Evolutionary conservation across 2,888 invertebrate species (phyloP), one percentile per base, ranked within the genome.

Genomic region (Periphyllus acericola): DNA sequence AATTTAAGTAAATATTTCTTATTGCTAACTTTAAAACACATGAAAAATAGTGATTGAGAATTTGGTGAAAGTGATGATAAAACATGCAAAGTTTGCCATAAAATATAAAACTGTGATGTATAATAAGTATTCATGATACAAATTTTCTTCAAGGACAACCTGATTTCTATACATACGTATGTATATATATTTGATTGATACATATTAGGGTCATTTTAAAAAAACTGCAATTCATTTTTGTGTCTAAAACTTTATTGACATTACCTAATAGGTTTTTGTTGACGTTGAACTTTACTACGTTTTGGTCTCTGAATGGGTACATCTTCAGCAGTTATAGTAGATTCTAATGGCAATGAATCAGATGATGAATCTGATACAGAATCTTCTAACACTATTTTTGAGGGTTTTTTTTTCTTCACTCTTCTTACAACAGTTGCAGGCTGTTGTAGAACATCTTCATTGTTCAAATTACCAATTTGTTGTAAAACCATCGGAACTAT

Each of bases 231-330:
- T 74, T 5, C 4, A 3, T 9, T 74, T 25, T 74, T 34, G 1
- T 25, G 19, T 36, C 25, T 6, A 8, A n/a, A 40, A 19, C 17
- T 74, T 36, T 36, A 36, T 32, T 34, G 34, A 34, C 34, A 34
- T 32, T 34, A 46, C 46, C 46, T 46, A 72, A 19, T 34, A 34
- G 19, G 19, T 72, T 72, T 72, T 68, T 68, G 68, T 68, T 71
- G 71, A 36, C 17, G 60, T 76, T 68, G 40, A n/a, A 46, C 32
- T 84, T 84, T 83, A n/a, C 11, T 84, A 34, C 76, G 84, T 68
- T 76, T 84, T 3, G 76, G 76, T 34, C 76, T 84, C 25, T 84
- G 66, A 84, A 76, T 32, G 6, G 76, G 66, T 11, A 68, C 9
- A 0, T 68, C 66, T 34, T 84, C 84, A 40, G 36, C 17, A 21